Percentiles rank a stretch among this genome's conserved stretches.
Evolutionary conservation across 2,113 vertebrate species (phyloP).

Genomic region (Atractosteus spatula): DNA sequence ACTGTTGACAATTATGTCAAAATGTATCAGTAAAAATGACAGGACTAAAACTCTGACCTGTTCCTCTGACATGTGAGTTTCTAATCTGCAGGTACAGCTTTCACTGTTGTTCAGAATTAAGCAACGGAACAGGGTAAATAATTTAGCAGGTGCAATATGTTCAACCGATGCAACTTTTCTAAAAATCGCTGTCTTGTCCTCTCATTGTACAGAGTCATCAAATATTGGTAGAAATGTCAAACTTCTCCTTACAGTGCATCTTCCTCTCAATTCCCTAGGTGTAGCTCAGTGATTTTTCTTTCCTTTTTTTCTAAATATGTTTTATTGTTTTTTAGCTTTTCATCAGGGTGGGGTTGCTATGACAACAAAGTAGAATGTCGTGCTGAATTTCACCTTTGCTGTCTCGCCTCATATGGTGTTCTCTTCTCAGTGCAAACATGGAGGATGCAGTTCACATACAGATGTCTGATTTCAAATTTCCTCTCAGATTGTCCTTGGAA

Average conservation of each 20-base stretch:
- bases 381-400: constrained; percentile 80
- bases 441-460: constrained; percentile 66
- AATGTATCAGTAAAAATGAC: constrained; percentile 65
- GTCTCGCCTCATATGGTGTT: constrained; percentile 70
- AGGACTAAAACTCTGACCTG: constrained; percentile 51
- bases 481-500: constrained; percentile 70
- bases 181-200: constrained; percentile 53
- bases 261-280: constrained; percentile 47
- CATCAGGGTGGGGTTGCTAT: constrained; percentile 75
- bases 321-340: constrained; percentile 69
- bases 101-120: constrained; percentile 70
- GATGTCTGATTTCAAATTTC: constrained; percentile 72
- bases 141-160: constrained; percentile 81
- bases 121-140: constrained; percentile 74
- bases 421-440: constrained; percentile 69
- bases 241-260: constrained; percentile 52
- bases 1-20: constrained; percentile 64
- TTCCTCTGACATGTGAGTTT: constrained; percentile 57
- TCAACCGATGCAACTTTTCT: constrained; percentile 53
- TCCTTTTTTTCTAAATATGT: constrained; percentile 41
- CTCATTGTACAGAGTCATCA: constrained; percentile 65
- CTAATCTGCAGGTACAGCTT: constrained; percentile 80
- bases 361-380: constrained; percentile 81
- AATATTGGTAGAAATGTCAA: constrained; percentile 63
- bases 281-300: constrained; percentile 46